These are phyloP conservation scores for Beris morrisii DNA, from an alignment of 2,888 invertebrate species.

Conservation along the genomic window DNA sequence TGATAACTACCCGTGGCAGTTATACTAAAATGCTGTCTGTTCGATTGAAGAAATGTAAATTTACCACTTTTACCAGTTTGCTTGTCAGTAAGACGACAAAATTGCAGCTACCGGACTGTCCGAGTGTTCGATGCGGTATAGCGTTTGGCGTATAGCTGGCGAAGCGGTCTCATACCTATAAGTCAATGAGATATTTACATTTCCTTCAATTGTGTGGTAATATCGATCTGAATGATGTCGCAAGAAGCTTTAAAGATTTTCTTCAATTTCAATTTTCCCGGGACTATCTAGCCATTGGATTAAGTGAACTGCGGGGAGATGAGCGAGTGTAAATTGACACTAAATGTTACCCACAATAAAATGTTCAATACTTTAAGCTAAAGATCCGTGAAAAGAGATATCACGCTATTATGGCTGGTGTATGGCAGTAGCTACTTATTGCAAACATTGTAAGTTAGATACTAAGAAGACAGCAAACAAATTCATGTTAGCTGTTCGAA, in stretches of 20 bases:
- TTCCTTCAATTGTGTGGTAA: slow-evolving; percentile 34
- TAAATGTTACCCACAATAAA: slow-evolving; percentile 32
- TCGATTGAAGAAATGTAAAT: slow-evolving; percentile 19
- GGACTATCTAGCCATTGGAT: too few species aligned
- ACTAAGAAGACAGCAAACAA: too few species aligned
- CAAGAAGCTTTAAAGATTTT: too few species aligned
- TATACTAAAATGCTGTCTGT: background rate
- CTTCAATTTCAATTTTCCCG: too few species aligned
- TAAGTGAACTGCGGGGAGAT: too few species aligned
- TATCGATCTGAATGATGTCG: slow-evolving; percentile 5
- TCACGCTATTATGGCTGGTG: slow-evolving; percentile 15
- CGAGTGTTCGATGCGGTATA: slow-evolving; percentile 4
- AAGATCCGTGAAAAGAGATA: slow-evolving; percentile 31
- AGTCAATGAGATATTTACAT: slow-evolving; percentile 21
- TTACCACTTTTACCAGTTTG: slow-evolving; percentile 14
- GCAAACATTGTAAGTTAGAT: too few species aligned
- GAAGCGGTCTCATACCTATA: background rate
- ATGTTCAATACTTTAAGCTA: slow-evolving; percentile 33
- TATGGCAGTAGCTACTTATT: background rate
- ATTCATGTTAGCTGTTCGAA: too few species aligned
- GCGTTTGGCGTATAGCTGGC: background rate
- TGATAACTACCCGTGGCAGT: slow-evolving; percentile 17
- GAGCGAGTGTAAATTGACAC: slow-evolving; percentile 33
- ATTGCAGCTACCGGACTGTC: slow-evolving; percentile 26
- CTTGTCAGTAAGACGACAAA: slow-evolving; percentile 19